These are phyloP conservation scores for Dyspetes luteomarginatus DNA, from an alignment of 2,888 invertebrate species.

Conservation along the genomic window DNA sequence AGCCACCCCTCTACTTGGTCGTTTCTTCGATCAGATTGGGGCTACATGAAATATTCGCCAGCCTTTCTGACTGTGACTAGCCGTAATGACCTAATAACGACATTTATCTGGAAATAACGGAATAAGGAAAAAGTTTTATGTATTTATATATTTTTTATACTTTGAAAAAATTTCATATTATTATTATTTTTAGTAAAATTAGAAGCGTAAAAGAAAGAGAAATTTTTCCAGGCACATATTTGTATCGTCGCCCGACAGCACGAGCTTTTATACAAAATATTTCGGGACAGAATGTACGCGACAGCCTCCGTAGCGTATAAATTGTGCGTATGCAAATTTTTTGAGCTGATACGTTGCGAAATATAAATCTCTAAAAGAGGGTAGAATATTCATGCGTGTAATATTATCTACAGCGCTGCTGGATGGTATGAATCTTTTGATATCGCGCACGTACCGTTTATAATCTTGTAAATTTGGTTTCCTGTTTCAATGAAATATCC, in stretches of 20 bases:
- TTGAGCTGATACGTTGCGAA: conserved; percentile 79
- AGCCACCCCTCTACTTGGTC: conserved; percentile 21
- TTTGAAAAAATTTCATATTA: too few species aligned
- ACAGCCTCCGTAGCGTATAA: conserved; percentile 51
- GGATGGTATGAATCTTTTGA: conserved; percentile 41
- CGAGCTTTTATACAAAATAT: not conserved
- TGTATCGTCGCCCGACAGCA: not conserved
- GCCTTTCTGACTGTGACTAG: not conserved
- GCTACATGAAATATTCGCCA: too few species aligned
- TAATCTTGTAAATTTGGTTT: conserved; percentile 6
- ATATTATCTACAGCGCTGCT: conserved; percentile 77
- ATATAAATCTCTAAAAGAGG: conserved; percentile 82
- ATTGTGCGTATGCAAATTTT: conserved; percentile 78
- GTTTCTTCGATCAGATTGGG: conserved; percentile 17
- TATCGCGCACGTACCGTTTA: conserved; percentile 34
- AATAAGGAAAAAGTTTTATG: not conserved
- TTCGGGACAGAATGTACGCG: not conserved
- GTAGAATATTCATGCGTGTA: conserved; percentile 79
- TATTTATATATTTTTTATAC: too few species aligned
- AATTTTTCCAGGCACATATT: not conserved
- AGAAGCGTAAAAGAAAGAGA: too few species aligned
- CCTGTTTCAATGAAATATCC: conserved; percentile 34
- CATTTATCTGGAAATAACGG: not conserved
- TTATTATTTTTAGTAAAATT: too few species aligned
- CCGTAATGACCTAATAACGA: not conserved